Evolutionary conservation across 1,140 invertebrate species (phyloP).

Genomic region (Acromyrmex charruanus): DNA sequence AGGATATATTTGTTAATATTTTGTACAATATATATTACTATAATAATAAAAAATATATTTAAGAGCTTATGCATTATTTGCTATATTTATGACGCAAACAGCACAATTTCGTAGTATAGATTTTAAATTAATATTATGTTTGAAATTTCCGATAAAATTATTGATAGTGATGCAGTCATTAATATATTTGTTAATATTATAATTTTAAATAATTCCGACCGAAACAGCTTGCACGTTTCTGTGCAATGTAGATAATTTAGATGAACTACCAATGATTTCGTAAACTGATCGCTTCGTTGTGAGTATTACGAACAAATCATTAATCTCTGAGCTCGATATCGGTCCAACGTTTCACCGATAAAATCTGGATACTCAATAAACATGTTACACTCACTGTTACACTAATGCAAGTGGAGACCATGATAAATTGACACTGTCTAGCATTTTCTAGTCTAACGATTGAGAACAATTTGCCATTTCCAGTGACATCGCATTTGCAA

Average conservation of each 20-base stretch:
- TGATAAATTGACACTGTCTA: conserved; percentile 60
- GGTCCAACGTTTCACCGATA: conserved; percentile 44
- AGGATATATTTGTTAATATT: too few species aligned
- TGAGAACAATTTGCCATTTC: conserved; percentile 45
- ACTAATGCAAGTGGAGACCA: conserved; percentile 59
- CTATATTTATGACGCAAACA: not conserved
- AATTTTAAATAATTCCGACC: not conserved
- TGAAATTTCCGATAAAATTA: not conserved
- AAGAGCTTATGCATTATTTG: not conserved
- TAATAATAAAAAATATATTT: not conserved
- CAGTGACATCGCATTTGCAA: not conserved
- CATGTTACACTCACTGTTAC: conserved; percentile 49
- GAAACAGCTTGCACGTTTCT: not conserved
- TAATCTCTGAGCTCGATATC: conserved; percentile 62
- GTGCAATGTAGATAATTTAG: not conserved
- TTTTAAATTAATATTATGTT: not conserved
- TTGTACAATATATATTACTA: not conserved
- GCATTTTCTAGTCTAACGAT: conserved; percentile 18
- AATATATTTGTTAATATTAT: not conserved
- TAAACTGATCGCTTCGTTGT: conserved; percentile 37
- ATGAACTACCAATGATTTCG: conserved; percentile 25
- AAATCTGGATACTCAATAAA: conserved; percentile 59
- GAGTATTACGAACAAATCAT: conserved; percentile 57
- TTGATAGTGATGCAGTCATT: not conserved
- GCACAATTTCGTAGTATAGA: not conserved